Evolutionary conservation across 2,113 vertebrate genomes (phyloP), one percentile per base, ranked within the genome.

Genomic region (Dipodomys spectabilis): DNA sequence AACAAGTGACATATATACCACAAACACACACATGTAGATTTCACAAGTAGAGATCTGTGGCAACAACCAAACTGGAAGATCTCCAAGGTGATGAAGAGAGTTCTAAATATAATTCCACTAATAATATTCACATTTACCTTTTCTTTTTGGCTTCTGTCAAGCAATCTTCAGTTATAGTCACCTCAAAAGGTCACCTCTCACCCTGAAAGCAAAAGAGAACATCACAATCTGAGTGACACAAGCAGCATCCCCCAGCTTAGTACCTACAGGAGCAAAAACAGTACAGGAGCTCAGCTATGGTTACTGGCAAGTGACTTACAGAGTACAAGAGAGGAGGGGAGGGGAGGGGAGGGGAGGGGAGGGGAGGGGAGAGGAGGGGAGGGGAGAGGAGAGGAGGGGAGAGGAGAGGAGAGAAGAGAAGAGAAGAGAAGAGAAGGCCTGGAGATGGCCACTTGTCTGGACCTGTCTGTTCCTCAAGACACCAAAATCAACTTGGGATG

Each of bases 91-190:
- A 65, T 1, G 88, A 0, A 13, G 78, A 57, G 0, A 16, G 81
- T 57, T 80, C 45, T 82, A 77, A 53, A 79, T 4, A 35, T 1
- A 78, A 95, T 53, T 71, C 72, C n/a, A 90, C 65, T 80, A 57
- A 87, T 92, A 28, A 32, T 19, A 35, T 45, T 25, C 94, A 91
- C 97, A 98, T 98, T 99, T 99, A 99, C 99, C 99, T 99, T 99
- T 98, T 97, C 96, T 98, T 71, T 96, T 96, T 98, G 98, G 98
- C 98, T 99, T 98, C 98, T 98, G 98, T 98, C 98, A 98, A 98
- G 98, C 98, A 98, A 98, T 99, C 98, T 99, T 99, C 99, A 98
- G 98, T 98, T 98, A 98, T 98, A 98, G 98, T 98, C 98, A 98
- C 97, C 96, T 98, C 97, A 98, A 98, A 98, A 98, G 98, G 98